phyloP scores from a whole-genome alignment of 2,113 vertebrate species.

The Halichoerus grypus region DNA sequence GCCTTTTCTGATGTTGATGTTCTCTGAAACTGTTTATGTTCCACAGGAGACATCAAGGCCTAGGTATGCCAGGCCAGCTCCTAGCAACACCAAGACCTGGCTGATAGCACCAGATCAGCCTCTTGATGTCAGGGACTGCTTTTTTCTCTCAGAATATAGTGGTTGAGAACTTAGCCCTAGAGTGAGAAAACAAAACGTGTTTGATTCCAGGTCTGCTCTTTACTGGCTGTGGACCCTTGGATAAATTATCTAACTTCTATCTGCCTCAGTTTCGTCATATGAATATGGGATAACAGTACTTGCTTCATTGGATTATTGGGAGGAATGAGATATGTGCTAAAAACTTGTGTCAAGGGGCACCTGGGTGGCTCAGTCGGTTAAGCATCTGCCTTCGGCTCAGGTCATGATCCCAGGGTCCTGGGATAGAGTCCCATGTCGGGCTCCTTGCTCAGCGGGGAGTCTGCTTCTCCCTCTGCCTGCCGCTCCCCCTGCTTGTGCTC shows the following conservation, averaged over 20 bases:
- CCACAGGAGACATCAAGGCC: background rate
- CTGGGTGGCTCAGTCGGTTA: background rate
- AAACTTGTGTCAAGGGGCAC: background rate
- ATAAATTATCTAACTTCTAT: background rate
- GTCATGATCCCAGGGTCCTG: too few species aligned
- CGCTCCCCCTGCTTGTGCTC: too few species aligned
- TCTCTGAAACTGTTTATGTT: conserved; percentile 3
- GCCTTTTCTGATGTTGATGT: background rate
- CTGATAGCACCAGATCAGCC: background rate
- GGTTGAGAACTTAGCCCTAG: background rate
- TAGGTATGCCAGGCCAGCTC: background rate
- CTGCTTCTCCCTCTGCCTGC: too few species aligned
- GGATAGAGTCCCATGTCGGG: too few species aligned
- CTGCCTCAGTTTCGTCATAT: background rate
- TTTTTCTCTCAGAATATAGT: conserved; percentile 12
- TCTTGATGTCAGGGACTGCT: background rate
- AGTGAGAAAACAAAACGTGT: background rate
- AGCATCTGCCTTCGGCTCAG: too few species aligned
- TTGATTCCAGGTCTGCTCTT: background rate
- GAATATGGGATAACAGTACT: background rate
- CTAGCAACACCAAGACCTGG: background rate
- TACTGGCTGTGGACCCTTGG: background rate
- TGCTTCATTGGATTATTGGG: background rate
- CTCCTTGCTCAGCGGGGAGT: too few species aligned
- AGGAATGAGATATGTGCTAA: conserved; percentile 12